phyloP scores from a whole-genome alignment of 2,888 invertebrate species.

The Tipula vernalis region DNA sequence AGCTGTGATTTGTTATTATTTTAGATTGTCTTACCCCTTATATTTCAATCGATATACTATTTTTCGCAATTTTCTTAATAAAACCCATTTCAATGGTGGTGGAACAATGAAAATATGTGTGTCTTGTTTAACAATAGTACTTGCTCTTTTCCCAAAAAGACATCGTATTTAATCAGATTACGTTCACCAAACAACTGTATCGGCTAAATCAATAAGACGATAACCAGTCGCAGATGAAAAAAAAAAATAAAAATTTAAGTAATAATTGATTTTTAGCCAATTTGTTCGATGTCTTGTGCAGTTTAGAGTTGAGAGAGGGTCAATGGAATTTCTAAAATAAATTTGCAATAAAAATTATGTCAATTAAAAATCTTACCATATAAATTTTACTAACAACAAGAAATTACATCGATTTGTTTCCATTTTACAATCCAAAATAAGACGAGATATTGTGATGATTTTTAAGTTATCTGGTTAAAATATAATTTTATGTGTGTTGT shows the following conservation, averaged over 20 bases:
- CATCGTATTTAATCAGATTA: not conserved
- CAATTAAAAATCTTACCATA: not conserved
- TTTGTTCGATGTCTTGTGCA: not conserved
- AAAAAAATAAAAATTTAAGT: not conserved
- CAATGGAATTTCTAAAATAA: not conserved
- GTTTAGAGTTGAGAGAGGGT: not conserved
- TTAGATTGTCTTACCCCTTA: not conserved
- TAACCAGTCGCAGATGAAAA: not conserved
- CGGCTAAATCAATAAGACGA: not conserved
- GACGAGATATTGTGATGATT: not conserved
- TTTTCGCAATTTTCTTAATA: not conserved
- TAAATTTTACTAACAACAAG: not conserved
- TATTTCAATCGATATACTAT: not conserved
- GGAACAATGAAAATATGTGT: not conserved
- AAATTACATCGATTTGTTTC: not conserved
- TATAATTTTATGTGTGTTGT: not conserved
- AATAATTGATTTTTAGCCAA: not conserved
- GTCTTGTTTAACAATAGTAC: not conserved
- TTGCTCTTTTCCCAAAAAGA: not conserved
- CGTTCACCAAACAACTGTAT: not conserved
- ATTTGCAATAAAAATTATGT: not conserved
- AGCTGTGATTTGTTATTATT: not conserved
- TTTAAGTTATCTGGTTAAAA: not conserved
- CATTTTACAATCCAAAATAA: not conserved
- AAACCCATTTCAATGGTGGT: not conserved